Conservation (phyloP, 2,888 invertebrate species). For the Agrenia bidenticulata region DNA sequence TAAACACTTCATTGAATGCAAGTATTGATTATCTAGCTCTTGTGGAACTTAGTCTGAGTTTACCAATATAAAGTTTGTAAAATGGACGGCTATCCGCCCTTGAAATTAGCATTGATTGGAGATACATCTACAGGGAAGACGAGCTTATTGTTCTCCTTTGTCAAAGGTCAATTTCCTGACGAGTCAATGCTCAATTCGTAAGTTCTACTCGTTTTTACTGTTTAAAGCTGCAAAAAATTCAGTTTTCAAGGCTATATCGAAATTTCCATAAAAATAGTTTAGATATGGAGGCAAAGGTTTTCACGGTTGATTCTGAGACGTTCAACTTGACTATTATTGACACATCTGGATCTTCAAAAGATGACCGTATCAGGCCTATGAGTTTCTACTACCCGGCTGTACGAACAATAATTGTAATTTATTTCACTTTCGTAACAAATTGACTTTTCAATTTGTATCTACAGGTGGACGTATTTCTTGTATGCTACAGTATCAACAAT, state of each 20-base stretch:
- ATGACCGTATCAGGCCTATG: background rate
- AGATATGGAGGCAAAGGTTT: background rate
- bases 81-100: slow-evolving; percentile 10
- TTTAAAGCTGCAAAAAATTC: too few species aligned
- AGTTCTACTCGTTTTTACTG: slow-evolving; percentile 57
- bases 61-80: too few species aligned
- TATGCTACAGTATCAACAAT: slow-evolving; percentile 80
- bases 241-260: background rate
- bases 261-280: background rate
- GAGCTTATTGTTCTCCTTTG: slow-evolving; percentile 82
- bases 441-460: slow-evolving; percentile 56
- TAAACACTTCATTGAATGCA: too few species aligned
- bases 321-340: background rate
- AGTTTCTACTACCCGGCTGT: slow-evolving; percentile 10
- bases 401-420: too few species aligned
- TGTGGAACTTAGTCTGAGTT: too few species aligned
- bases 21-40: too few species aligned
- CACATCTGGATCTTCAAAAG: background rate
- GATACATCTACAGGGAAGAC: slow-evolving; percentile 92
- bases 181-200: slow-evolving; percentile 71
- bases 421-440: too few species aligned
- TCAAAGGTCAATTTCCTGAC: slow-evolving; percentile 75
- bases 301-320: background rate
- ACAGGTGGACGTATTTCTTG: slow-evolving; percentile 81
- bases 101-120: slow-evolving; percentile 84